Conservation (phyloP, 2,888 invertebrate species). For the Xylota sylvarum region DNA sequence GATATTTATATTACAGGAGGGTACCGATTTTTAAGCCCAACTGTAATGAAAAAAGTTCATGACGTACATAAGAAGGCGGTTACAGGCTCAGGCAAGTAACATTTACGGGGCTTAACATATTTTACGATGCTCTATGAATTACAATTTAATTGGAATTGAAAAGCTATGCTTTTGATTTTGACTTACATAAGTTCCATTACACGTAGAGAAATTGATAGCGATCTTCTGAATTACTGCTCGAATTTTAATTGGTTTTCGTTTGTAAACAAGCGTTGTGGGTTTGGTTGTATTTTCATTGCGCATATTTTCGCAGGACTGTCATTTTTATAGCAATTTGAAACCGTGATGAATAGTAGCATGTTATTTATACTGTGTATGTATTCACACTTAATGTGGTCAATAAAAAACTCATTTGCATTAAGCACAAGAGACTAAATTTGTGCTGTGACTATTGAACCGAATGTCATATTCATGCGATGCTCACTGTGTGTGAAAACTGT, state of each 20-base stretch:
- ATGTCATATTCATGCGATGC: no score
- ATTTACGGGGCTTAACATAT: slow-evolving; percentile 4
- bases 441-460: no score
- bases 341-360: neutral
- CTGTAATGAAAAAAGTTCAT: slow-evolving; percentile 9
- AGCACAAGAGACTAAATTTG: no score
- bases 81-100: neutral
- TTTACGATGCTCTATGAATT: neutral
- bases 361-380: neutral
- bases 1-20: slow-evolving; percentile 14
- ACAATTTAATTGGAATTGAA: slow-evolving; percentile 13
- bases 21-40: neutral
- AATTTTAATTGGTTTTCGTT: neutral
- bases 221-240: neutral
- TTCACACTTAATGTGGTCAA: neutral
- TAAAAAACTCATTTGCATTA: no score
- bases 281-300: neutral
- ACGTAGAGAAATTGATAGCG: neutral
- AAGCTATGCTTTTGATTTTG: neutral
- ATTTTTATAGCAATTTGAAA: neutral
- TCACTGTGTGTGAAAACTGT: no score
- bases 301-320: neutral
- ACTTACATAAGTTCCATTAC: slow-evolving; percentile 2
- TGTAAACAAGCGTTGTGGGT: neutral
- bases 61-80: neutral